phyloP scores from a whole-genome alignment of 2,888 invertebrate genomes.

The Xanthostigma xanthostigma region DNA sequence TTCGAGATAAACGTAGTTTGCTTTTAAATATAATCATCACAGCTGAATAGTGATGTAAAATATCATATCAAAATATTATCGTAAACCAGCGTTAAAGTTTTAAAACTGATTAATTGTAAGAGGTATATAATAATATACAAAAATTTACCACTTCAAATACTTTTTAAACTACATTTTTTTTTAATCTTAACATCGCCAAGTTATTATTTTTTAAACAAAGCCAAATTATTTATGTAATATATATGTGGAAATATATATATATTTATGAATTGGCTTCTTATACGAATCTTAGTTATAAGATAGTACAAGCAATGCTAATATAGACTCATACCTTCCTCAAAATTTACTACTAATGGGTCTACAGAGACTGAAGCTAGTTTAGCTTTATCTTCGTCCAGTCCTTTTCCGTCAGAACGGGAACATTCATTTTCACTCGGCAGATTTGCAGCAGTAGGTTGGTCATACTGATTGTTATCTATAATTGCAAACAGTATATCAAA shows the following conservation, averaged over 20 bases:
- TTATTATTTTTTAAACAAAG: no score
- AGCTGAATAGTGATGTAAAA: constrained; percentile 5
- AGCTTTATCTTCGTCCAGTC: constrained; percentile 16
- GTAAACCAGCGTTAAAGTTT: constrained; percentile 1
- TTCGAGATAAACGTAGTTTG: background rate
- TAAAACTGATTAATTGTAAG: constrained; percentile 1
- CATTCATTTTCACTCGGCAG: no score
- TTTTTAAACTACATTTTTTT: constrained; percentile 4
- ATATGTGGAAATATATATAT: no score
- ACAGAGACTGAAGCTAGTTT: constrained; percentile 27
- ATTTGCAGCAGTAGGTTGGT: no score
- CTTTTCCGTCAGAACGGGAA: no score
- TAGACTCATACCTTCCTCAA: constrained; percentile 71
- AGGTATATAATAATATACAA: constrained; percentile 4
- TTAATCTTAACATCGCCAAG: background rate
- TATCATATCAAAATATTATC: constrained; percentile 4
- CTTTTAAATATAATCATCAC: constrained; percentile 4
- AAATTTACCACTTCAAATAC: constrained; percentile 3
- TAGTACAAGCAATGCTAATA: constrained; percentile 24
- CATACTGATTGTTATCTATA: no score
- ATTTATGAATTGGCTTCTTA: no score
- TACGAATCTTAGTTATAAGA: no score
- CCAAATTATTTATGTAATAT: no score
- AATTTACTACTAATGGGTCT: constrained; percentile 60
- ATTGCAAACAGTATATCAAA: no score